phyloP scores from a whole-genome alignment of 2,113 vertebrate species.

The Lagopus leucura region DNA sequence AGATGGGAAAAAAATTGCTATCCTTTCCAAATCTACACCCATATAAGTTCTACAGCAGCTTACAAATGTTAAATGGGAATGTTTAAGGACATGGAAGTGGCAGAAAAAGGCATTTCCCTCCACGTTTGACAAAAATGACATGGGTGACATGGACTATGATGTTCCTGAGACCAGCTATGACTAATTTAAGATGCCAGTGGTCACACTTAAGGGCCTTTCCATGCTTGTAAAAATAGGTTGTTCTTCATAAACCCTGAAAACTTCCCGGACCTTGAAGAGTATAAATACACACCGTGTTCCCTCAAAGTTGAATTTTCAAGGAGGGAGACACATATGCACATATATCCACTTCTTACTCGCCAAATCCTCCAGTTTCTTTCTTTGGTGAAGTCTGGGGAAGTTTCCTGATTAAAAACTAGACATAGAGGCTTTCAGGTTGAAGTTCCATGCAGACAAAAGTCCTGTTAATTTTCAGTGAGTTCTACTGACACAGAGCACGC shows the following conservation, averaged over 20 bases:
- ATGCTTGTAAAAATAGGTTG: background rate
- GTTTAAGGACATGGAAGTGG: background rate
- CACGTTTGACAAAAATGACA: background rate
- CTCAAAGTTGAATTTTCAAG: background rate
- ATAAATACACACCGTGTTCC: background rate
- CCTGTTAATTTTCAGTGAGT: background rate
- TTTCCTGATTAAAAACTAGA: background rate
- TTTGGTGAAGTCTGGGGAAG: background rate
- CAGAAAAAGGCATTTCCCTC: background rate
- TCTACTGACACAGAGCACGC: background rate
- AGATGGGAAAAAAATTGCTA: background rate
- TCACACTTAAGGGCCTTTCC: background rate
- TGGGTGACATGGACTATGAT: background rate
- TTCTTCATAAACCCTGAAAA: conserved; percentile 3
- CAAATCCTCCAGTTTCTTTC: background rate
- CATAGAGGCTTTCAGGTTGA: background rate
- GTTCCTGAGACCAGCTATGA: background rate
- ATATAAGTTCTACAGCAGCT: background rate
- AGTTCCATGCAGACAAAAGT: background rate
- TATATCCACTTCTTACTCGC: background rate
- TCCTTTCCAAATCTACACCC: background rate
- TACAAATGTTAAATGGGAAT: background rate
- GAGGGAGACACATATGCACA: background rate
- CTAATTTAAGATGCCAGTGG: conserved; percentile 1
- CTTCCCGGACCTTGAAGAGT: background rate